These are phyloP conservation scores for Gymnocypris eckloni DNA, from an alignment of 2,797 vertebrate species.

Conservation along the genomic window DNA sequence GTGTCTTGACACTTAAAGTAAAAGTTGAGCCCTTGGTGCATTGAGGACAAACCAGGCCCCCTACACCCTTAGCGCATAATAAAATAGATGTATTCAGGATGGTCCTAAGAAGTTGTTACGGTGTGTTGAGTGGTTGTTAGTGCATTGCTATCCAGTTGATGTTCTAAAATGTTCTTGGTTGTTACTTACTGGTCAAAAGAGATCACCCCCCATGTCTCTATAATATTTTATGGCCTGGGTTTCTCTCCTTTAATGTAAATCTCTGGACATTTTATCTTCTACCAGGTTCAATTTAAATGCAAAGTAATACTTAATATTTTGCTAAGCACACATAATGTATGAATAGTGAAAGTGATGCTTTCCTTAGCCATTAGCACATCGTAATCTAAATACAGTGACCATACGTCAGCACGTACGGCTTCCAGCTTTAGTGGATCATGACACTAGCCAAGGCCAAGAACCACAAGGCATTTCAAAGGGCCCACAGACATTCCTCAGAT, in stretches of 20 bases:
- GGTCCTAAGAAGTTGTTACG: not conserved
- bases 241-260: not conserved
- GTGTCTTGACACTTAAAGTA: no score
- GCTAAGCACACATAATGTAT: not conserved
- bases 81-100: not conserved
- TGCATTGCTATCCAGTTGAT: not conserved
- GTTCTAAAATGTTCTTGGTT: not conserved
- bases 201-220: not conserved
- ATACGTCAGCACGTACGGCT: not conserved
- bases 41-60: not conserved
- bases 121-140: not conserved
- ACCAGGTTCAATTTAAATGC: not conserved
- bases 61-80: not conserved
- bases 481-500: slow-evolving; percentile 29
- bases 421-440: slow-evolving; percentile 31
- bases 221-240: not conserved
- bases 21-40: not conserved
- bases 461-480: slow-evolving; percentile 20
- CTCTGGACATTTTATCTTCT: not conserved
- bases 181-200: not conserved
- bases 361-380: not conserved
- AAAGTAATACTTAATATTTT: not conserved
- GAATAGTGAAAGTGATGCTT: not conserved
- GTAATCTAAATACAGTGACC: not conserved
- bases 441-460: not conserved